A percentile compares a stretch with the other conserved stretches of the same genome.
Conservation (phyloP, 2,888 invertebrate species). For the Pterobdella sp. region DNA sequence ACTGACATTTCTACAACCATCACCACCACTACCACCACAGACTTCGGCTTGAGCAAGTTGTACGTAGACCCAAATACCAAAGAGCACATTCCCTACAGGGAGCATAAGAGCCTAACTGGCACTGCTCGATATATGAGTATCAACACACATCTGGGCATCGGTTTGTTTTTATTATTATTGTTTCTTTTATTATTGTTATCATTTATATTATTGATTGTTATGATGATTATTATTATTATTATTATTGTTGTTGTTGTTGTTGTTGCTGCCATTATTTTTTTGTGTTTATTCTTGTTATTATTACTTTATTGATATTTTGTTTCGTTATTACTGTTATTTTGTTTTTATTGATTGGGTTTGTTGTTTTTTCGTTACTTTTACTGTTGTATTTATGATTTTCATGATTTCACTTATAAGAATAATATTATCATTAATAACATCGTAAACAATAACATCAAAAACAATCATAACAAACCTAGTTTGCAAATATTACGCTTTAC, state of each 20-base stretch:
- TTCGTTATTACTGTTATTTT: not conserved
- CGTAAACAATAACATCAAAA: too few species aligned
- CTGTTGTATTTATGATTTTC: too few species aligned
- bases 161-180: constrained; percentile 52
- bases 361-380: too few species aligned
- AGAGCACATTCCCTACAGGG: constrained; percentile 98
- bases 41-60: constrained; percentile 99
- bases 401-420: too few species aligned
- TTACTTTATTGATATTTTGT: not conserved
- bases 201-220: not conserved
- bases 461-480: too few species aligned
- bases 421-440: too few species aligned
- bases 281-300: not conserved
- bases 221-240: not conserved
- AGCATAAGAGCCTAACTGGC: constrained; percentile 99
- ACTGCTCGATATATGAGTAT: constrained; percentile 99
- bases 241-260: not conserved
- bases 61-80: constrained; percentile 93
- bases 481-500: too few species aligned
- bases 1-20: too few species aligned
- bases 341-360: too few species aligned
- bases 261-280: not conserved
- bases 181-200: not conserved
- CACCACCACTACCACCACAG: not conserved
- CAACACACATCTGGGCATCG: constrained; percentile 99